Base-by-base conservation (phyloP, 1,140 invertebrate genomes). In the Halesus radiatus region DNA sequence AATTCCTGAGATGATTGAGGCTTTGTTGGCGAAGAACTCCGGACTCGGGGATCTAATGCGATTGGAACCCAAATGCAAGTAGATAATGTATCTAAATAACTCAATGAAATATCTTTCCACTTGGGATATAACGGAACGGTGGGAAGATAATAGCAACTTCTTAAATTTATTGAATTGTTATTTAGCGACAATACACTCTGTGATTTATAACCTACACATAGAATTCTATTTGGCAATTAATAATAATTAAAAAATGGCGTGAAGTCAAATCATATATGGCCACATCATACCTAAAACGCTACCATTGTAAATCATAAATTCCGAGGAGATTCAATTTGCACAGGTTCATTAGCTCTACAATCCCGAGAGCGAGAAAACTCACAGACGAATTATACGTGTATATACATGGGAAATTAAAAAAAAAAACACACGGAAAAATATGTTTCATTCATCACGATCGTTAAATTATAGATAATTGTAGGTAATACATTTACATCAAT, bases 401-500 rank as follows among this genome's bases (percentile, higher is more conserved):
- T 32, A 32, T 32, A 54, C 58, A 66, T n/a, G 62, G 68, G 32
- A 53, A 72, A 72, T 52, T 58, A 75, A 75, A 75, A 18, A 75
- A n/a, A n/a, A n/a, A n/a, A n/a, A n/a, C n/a, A 37, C 54, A 50
- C n/a, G 70, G 70, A 79, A 79, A 79, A 79, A 79, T 79, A 58
- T 73, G 78, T 32, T 79, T 45, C 68, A 64, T 77, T 45, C 72
- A 76, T 77, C 80, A 77, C 75, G 74, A 81, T 45, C 75, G 56
- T 77, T 66, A 77, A 81, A 81, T 81, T 81, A 81, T 50, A 54
- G 54, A 77, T 81, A 81, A 81, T 81, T 81, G 80, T 73, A 81
- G 66, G 54, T 76, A 60, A 80, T 77, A 64, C 62, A 81, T 81
- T 81, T 79, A 81, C 80, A 81, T 79, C 80, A 79, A 81, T 81